Base-by-base conservation (phyloP, 2,113 vertebrate species). In the Malurus cyaneus region DNA sequence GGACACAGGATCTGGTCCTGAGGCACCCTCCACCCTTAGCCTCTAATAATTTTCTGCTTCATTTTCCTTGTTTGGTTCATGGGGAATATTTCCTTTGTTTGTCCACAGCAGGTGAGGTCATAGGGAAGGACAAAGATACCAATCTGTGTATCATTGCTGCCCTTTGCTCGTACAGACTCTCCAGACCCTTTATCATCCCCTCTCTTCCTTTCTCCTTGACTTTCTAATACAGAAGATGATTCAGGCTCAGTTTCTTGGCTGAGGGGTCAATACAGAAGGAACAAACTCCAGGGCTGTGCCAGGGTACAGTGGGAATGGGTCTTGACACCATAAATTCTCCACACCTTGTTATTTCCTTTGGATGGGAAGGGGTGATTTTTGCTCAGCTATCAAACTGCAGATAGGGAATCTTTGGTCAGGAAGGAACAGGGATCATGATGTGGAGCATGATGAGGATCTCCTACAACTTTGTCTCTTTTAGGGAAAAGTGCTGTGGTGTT, bases 221-320 rank as follows among this genome's bases (percentile, higher is more conserved):
- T 79, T 92, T 82, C 54, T 57, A 52, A 47, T 14, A 21, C 3
- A 79, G 57, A 89, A 79, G 50, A 85, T 76, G 62, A 70, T 82
- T 92, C 82, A 71, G 50, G 44, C 71, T 90, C 56, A 32, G 39
- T 66, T 91, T 91, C 74, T 85, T 91, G 91, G 66, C 93, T 89
- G 74, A 70, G 70, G 69, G 54, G 60, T 82, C 83, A 89, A 60
- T 25, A 31, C 52, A 89, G 92, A 94, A 95, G 87, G 85, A 92
- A n/a, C 26, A 83, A 76, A 18, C 73, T 77, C 49, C 8, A 5
- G 47, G 59, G 3, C 59, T 82, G 18, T 91, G 74, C 74, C 87
- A 94, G 66, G 74, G 46, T 95, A 76, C 44, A 70, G 54, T 59
- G 62, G 46, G 50, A 85, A 62, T 36, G n/a, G 92, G 62, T 95